These are phyloP conservation scores for Bellardia pandia DNA, from an alignment of 2,888 invertebrate species.

Conservation along the genomic window DNA sequence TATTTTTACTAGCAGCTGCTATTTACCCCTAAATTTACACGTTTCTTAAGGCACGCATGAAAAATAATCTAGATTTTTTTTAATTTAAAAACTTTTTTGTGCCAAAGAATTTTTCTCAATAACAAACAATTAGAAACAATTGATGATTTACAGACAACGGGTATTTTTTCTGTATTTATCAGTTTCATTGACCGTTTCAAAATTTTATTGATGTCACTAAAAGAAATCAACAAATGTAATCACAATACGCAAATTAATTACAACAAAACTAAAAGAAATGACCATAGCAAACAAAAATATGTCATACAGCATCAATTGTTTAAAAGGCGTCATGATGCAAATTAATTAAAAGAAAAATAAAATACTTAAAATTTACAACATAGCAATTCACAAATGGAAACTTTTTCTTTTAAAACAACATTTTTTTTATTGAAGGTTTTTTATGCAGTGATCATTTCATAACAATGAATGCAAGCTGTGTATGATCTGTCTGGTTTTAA, in stretches of 20 bases:
- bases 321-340: slow-evolving; percentile 14
- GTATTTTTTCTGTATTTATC: not conserved
- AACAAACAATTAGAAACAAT: slow-evolving; percentile 47
- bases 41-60: not conserved
- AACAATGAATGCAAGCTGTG: too few species aligned
- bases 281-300: not conserved
- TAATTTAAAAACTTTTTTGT: slow-evolving; percentile 1
- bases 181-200: not conserved
- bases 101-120: slow-evolving; percentile 5
- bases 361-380: not conserved
- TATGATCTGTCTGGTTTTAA: too few species aligned
- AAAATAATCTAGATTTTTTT: not conserved
- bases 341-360: slow-evolving; percentile 8
- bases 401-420: not conserved
- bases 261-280: not conserved
- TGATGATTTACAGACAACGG: slow-evolving; percentile 17
- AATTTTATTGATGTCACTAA: slow-evolving; percentile 37
- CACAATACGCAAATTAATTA: not conserved
- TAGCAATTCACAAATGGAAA: not conserved
- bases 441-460: too few species aligned
- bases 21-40: not conserved
- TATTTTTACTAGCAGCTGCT: not conserved
- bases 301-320: not conserved
- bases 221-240: slow-evolving; percentile 24
- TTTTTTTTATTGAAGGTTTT: too few species aligned